Base-by-base conservation (phyloP, 2,888 invertebrate species). In the Caenorhabditis imperialis region DNA sequence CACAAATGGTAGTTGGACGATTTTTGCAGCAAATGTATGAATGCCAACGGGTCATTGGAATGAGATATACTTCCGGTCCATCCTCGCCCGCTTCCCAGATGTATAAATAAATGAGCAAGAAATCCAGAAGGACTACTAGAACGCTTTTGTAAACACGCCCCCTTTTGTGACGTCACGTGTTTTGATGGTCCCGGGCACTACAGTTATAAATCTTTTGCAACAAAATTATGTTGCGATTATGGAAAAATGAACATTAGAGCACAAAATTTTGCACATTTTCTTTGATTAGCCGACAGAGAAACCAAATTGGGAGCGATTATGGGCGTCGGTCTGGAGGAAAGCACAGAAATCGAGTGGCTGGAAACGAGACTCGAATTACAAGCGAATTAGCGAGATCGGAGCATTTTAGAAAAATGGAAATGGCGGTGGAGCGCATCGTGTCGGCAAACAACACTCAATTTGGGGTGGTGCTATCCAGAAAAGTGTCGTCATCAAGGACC, bases 361-460 rank as follows among this genome's bases (percentile, higher is more conserved):
- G 25, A 42, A 38, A 55, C 47, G 35, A 30, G 65, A 55, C 44
- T 67, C 57, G 44, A 67, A 67, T 67, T 67, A 51, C 67, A 67
- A 51, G 42, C 67, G 67, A 67, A 67, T 67, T 67, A 67, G 67
- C 67, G 57, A 40, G 50, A 67, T 50, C 38, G n/a, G 30, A 25
- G 35, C 57, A 37, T 57, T 67, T 67, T 57, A 50, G 67, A 51
- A 65, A 65, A 57, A 50, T 55, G 55, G 65, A 50, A 57, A 65
- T 48, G 27, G 30, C 12, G 63, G 45, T 25, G 30, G 35, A 30
- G 22, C 27, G 67, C 35, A 37, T 44, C 42, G 51, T 50, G 40
- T 48, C 48, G 57, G 67, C 67, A 67, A 67, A 67, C 67, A 67
- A 57, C 57, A 50, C 65, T 57, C 57, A 37, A 65, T 57, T 55